phyloP scores from a whole-genome alignment of 1,140 invertebrate genomes.

The Aricia agestis region DNA sequence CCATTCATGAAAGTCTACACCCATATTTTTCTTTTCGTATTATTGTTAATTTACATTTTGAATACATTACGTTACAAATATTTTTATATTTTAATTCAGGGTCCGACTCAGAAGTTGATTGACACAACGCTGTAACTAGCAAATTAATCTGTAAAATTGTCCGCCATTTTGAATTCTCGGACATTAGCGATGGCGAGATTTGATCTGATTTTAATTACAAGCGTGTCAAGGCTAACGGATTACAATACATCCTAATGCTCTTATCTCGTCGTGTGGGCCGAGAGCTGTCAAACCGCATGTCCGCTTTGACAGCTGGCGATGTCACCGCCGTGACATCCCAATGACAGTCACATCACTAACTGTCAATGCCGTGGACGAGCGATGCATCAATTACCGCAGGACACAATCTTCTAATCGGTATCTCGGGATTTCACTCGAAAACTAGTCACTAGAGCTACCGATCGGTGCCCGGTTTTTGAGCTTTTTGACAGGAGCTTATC shows the following conservation, averaged over 20 bases:
- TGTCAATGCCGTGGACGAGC: conserved; percentile 34
- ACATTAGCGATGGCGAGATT: not conserved
- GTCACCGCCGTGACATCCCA: conserved; percentile 22
- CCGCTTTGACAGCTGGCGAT: conserved; percentile 26
- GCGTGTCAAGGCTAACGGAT: conserved; percentile 29
- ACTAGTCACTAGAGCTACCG: not conserved
- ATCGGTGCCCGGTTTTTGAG: too few species aligned
- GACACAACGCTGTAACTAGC: not conserved
- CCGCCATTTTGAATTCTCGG: not conserved
- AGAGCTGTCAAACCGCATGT: conserved; percentile 45
- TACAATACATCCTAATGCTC: conserved; percentile 35
- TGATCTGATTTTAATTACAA: conserved; percentile 11
- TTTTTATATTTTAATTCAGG: too few species aligned
- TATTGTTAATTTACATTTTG: too few species aligned
- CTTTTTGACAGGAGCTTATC: too few species aligned
- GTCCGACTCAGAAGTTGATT: not conserved
- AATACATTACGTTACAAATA: too few species aligned
- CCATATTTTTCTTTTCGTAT: too few species aligned
- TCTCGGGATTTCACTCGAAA: not conserved
- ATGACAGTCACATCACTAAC: conserved; percentile 42
- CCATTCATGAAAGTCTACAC: too few species aligned
- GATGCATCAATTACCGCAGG: conserved; percentile 7
- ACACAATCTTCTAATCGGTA: conserved; percentile 1
- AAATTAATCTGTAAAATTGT: not conserved
- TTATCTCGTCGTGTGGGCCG: conserved; percentile 46